phyloP scores from a whole-genome alignment of 2,113 vertebrate genomes.

The Spilogale gracilis region DNA sequence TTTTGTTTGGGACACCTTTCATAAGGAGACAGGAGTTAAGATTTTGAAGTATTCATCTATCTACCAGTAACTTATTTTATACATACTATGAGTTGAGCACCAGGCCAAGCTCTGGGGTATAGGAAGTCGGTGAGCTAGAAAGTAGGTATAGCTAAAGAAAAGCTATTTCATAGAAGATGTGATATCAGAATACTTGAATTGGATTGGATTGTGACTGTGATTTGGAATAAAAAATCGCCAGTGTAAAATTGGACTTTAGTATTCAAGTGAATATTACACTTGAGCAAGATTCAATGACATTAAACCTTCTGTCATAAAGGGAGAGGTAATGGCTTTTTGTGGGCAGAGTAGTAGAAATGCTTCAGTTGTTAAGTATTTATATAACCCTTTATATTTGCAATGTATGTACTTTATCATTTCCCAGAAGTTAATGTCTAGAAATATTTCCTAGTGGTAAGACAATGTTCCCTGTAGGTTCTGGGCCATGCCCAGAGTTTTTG shows the following conservation, averaged over 20 bases:
- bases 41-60: constrained; percentile 61
- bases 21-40: neutral
- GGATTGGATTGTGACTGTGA: constrained; percentile 77
- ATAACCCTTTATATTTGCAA: constrained; percentile 78
- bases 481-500: neutral
- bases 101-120: constrained; percentile 4
- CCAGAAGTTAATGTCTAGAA: constrained; percentile 66
- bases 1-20: constrained; percentile 59
- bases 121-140: constrained; percentile 58
- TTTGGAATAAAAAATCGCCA: constrained; percentile 80
- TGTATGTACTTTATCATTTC: constrained; percentile 73
- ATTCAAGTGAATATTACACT: constrained; percentile 78
- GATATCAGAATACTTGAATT: constrained; percentile 66
- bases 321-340: constrained; percentile 76
- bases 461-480: constrained; percentile 20
- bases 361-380: constrained; percentile 78
- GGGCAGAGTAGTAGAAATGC: constrained; percentile 74
- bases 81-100: neutral
- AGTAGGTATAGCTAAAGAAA: constrained; percentile 56
- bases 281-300: constrained; percentile 77
- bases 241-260: constrained; percentile 78
- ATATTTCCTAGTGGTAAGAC: constrained; percentile 52
- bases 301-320: constrained; percentile 79
- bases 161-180: constrained; percentile 73
- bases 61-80: constrained; percentile 52